Percentiles rank a stretch among this genome's conserved stretches.
phyloP scores from a whole-genome alignment of 2,113 vertebrate genomes.

The Passer domesticus region DNA sequence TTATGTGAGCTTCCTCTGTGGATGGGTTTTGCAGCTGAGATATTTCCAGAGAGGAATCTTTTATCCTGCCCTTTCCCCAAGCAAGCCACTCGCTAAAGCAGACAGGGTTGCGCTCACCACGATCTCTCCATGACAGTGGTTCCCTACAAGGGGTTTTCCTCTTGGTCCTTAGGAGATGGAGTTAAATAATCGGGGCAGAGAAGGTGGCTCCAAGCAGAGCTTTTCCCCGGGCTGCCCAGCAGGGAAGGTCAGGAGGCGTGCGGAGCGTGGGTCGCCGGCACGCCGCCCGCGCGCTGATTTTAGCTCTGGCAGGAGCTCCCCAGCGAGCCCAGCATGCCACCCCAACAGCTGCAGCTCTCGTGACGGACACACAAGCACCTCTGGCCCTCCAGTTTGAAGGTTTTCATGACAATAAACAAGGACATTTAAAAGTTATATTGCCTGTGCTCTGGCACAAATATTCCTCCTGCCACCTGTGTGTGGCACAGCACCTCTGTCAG shows the following conservation, averaged over 20 bases:
- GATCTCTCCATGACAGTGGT: rapidly evolving
- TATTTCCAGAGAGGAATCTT: background rate
- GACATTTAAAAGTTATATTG: background rate
- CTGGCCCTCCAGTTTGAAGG: background rate
- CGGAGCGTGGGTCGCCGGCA: background rate
- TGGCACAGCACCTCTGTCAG: background rate
- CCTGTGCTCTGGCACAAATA: background rate
- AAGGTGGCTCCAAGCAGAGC: background rate
- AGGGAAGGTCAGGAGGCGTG: background rate
- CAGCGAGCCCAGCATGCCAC: background rate
- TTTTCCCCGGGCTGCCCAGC: background rate
- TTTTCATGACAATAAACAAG: background rate
- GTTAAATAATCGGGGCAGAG: background rate
- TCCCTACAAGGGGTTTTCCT: background rate
- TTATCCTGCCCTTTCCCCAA: background rate
- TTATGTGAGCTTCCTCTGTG: rapidly evolving
- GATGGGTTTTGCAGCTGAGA: background rate
- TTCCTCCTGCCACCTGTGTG: background rate
- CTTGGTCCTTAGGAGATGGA: background rate
- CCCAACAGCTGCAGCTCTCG: conserved; percentile 43
- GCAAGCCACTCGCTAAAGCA: background rate
- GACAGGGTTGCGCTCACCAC: rapidly evolving
- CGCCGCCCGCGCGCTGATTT: background rate
- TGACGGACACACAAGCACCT: background rate
- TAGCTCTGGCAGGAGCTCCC: conserved; percentile 37